Conservation (phyloP, 35 echinoderm and acorn worm genomes). For the Ophiothrix spiculata region DNA sequence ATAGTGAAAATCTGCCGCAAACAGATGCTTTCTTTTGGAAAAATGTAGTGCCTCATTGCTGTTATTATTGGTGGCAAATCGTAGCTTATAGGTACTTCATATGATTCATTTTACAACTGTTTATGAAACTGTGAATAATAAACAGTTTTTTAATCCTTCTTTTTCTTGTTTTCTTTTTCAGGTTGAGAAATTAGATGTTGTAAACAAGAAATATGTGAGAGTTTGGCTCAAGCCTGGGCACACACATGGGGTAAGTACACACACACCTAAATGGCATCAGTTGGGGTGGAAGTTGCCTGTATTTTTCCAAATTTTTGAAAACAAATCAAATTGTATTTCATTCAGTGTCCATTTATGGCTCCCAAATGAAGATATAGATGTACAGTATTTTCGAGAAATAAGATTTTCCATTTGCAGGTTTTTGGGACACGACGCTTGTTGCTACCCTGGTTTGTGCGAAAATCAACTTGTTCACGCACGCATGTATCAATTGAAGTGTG, state of each 20-base stretch:
- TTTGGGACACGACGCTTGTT: too few species aligned
- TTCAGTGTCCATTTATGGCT: too few species aligned
- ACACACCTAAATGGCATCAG: too few species aligned
- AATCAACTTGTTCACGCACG: too few species aligned
- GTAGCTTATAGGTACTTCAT: not conserved
- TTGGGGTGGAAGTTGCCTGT: too few species aligned
- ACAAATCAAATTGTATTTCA: too few species aligned
- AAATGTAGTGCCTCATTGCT: not conserved
- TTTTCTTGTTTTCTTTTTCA: slow-evolving; percentile 31
- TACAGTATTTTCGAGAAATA: too few species aligned
- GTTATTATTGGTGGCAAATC: not conserved
- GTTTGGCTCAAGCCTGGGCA: slow-evolving; percentile 95
- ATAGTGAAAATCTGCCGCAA: not conserved
- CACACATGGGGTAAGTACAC: slow-evolving; percentile 80
- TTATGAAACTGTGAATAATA: not conserved
- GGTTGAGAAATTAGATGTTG: slow-evolving; percentile 93
- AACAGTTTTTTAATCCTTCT: not conserved
- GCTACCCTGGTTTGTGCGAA: too few species aligned
- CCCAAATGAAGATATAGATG: too few species aligned
- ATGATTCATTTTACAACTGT: not conserved
- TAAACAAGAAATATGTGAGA: slow-evolving; percentile 96
- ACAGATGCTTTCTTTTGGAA: not conserved
- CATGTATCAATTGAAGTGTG: too few species aligned
- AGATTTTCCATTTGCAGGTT: too few species aligned
- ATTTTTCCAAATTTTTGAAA: too few species aligned